Percentiles rank a stretch among this genome's conserved stretches.
Conservation (phyloP, 1,140 invertebrate genomes). For the Drusus annulatus region DNA sequence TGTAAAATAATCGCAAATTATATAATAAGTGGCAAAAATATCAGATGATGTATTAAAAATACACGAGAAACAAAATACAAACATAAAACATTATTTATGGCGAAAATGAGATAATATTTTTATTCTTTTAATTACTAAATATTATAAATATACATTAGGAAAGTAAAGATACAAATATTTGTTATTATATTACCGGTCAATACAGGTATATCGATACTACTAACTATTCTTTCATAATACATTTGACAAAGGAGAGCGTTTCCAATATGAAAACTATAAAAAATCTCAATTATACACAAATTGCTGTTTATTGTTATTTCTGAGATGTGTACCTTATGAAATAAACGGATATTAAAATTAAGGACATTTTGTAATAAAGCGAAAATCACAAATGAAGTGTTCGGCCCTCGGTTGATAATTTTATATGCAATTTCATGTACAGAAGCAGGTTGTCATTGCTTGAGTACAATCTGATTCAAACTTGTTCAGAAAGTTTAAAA, state of each 20-base stretch:
- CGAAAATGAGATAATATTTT: constrained; percentile 27
- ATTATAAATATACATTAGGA: constrained; percentile 6
- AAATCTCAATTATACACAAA: constrained; percentile 46
- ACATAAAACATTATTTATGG: neutral
- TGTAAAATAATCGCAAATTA: neutral
- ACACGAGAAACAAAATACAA: neutral
- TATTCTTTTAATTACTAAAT: neutral
- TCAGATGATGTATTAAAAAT: constrained; percentile 2
- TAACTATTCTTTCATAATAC: constrained; percentile 45
- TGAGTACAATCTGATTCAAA: neutral
- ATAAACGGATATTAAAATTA: constrained; percentile 20
- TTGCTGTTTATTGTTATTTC: neutral
- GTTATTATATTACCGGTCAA: constrained; percentile 24
- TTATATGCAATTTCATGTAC: constrained; percentile 7
- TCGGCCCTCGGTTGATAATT: neutral
- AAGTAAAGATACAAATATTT: constrained; percentile 50
- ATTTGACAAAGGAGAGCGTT: constrained; percentile 51
- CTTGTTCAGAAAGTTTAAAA: neutral
- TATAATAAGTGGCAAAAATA: neutral
- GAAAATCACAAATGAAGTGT: constrained; percentile 19
- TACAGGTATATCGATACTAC: constrained; percentile 33
- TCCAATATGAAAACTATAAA: constrained; percentile 60
- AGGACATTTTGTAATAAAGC: neutral
- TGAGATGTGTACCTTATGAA: constrained; percentile 26
- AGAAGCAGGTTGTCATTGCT: neutral